phyloP scores from a whole-genome alignment of 1,140 invertebrate genomes.

The Pygmarrhopalites habei region DNA sequence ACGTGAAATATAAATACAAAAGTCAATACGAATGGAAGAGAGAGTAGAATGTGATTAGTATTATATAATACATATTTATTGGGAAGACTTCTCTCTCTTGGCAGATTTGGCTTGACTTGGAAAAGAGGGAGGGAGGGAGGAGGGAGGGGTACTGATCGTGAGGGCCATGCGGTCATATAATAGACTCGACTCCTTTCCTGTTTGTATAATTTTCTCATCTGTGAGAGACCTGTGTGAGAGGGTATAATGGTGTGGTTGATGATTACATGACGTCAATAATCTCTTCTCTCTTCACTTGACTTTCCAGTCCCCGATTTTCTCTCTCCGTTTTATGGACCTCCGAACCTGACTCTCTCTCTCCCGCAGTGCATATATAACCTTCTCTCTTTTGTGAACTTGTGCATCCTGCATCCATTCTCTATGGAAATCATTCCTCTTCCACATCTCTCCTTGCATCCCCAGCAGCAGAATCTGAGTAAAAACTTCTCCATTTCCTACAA shows the following conservation, averaged over 20 bases:
- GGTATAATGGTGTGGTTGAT: not conserved
- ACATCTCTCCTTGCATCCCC: not conserved
- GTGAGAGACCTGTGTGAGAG: not conserved
- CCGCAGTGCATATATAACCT: not conserved
- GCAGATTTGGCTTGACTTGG: too few species aligned
- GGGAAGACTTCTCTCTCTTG: not conserved
- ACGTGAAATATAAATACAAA: too few species aligned
- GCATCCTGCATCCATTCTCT: not conserved
- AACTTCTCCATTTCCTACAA: not conserved
- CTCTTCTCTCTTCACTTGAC: not conserved
- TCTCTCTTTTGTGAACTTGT: not conserved
- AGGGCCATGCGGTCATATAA: not conserved
- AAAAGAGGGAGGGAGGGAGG: too few species aligned
- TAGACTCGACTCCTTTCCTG: not conserved
- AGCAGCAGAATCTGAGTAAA: not conserved
- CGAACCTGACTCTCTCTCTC: not conserved
- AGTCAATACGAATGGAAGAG: too few species aligned
- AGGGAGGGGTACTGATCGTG: not conserved
- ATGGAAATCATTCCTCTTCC: not conserved
- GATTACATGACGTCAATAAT: conserved; percentile 7
- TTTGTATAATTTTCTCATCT: not conserved
- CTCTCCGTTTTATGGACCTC: not conserved
- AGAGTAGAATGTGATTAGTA: too few species aligned
- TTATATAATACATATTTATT: not conserved
- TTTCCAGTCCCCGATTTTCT: not conserved